These are phyloP conservation scores for Actinopyga echinites DNA, from an alignment of 53 echinoderm and acorn worm species.

Conservation along the genomic window DNA sequence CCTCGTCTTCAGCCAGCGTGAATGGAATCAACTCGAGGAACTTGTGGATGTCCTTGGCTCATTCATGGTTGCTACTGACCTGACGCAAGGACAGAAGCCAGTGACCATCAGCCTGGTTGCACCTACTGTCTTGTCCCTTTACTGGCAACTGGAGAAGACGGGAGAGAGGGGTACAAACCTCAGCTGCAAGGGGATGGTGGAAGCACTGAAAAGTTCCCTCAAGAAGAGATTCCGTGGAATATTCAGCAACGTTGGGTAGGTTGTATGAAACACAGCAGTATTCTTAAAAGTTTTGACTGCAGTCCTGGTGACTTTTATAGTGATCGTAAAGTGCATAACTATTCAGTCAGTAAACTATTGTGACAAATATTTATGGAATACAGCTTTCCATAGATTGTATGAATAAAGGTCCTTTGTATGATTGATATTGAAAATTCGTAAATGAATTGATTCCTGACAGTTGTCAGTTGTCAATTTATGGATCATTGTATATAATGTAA, in stretches of 20 bases:
- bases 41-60: constrained; percentile 34
- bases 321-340: too few relatives aligned
- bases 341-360: too few relatives aligned
- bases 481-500: too few relatives aligned
- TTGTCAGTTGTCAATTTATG: too few relatives aligned
- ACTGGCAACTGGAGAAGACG: constrained; percentile 37
- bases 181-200: constrained; percentile 21
- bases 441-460: too few relatives aligned
- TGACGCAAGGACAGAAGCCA: constrained; percentile 35
- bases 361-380: too few relatives aligned
- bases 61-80: constrained; percentile 42
- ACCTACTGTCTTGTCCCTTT: constrained; percentile 33
- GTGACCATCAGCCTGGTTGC: constrained; percentile 45
- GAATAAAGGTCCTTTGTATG: too few relatives aligned
- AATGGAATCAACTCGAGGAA: constrained; percentile 47
- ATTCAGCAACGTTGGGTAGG: constrained; percentile 14
- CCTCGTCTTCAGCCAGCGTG: background rate
- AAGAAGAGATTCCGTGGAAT: constrained; percentile 31
- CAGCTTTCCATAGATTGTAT: too few relatives aligned
- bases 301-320: too few relatives aligned
- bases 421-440: too few relatives aligned
- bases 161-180: constrained; percentile 8
- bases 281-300: too few relatives aligned
- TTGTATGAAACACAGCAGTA: background rate
- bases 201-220: constrained; percentile 16